Evolutionary conservation across 2,888 invertebrate genomes (phyloP).

Genomic region (Cotesia congregata): DNA sequence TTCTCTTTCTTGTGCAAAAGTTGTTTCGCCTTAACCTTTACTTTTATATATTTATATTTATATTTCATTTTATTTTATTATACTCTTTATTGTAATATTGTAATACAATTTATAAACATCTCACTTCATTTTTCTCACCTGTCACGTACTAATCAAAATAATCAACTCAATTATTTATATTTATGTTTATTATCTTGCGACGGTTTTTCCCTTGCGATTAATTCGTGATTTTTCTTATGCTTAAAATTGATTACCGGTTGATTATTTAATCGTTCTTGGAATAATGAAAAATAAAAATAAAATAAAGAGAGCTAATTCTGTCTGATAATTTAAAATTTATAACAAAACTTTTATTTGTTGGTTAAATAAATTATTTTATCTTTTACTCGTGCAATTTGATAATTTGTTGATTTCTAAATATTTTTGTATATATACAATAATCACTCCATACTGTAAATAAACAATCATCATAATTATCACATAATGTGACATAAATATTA

Average conservation of each 20-base stretch:
- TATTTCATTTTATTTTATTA: conserved; percentile 1
- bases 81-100: background rate
- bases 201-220: background rate
- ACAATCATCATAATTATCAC: background rate
- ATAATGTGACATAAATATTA: no score
- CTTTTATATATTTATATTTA: background rate
- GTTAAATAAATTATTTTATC: background rate
- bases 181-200: background rate
- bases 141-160: conserved; percentile 14
- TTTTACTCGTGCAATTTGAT: background rate
- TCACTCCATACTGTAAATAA: background rate
- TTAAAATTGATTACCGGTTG: background rate
- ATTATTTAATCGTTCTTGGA: background rate
- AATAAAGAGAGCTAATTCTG: background rate
- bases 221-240: background rate
- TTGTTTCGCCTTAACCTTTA: background rate
- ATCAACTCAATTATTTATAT: background rate
- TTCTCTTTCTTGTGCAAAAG: conserved; percentile 14
- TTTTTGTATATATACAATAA: background rate
- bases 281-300: background rate
- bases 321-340: no score
- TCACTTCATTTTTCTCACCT: background rate
- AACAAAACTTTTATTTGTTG: background rate
- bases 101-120: background rate
- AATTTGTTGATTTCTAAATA: background rate